Evolutionary conservation across 2,888 invertebrate species (phyloP), one percentile per base, ranked within the genome.

Genomic region (Toxonevra muliebris): DNA sequence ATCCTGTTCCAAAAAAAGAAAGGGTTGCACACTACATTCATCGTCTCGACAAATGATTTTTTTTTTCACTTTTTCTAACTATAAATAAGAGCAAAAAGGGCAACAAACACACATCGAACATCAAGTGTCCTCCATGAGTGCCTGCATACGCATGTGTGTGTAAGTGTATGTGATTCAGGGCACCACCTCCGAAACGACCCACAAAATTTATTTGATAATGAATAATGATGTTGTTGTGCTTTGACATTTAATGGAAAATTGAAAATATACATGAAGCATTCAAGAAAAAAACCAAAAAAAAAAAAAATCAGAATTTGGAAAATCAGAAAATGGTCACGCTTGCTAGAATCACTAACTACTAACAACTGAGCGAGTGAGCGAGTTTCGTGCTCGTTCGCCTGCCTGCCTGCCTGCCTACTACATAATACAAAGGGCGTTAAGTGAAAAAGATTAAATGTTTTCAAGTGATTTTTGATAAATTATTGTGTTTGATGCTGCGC

Each of bases 121-220:
- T 40, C 1, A n/a, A 7, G 48, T 41, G 48, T 9, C 3, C 1
- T 11, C 2, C 12, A 52, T 50, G 12, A 15, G 40, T 61, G 13
- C 41, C 10, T 17, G 11, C 17, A 15, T n/a, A 20, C 41, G 15
- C 4, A 50, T 61, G 61, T 48, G 61, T 61, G 61, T 61, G 50
- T 12, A 10, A 54, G 13, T 48, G 52, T 42, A 58, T 66, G 61
- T 61, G 66, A 66, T 61, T 66, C 59, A 53, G 42, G 66, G 61
- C 61, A 43, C 66, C 66, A 61, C 66, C 66, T 61, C 55, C 57
- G 54, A 57, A 61, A 66, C 66, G 52, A 61, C 41, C 61, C 55
- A 66, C 66, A 61, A 61, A 30, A 66, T 66, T 66, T 61, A 66
- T 66, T 66, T 61, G 66, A 57, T 61, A 66, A 66, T 66, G 66